These are phyloP conservation scores for Patella ulyssiponensis DNA, from an alignment of 2,888 invertebrate genomes.

Conservation along the genomic window DNA sequence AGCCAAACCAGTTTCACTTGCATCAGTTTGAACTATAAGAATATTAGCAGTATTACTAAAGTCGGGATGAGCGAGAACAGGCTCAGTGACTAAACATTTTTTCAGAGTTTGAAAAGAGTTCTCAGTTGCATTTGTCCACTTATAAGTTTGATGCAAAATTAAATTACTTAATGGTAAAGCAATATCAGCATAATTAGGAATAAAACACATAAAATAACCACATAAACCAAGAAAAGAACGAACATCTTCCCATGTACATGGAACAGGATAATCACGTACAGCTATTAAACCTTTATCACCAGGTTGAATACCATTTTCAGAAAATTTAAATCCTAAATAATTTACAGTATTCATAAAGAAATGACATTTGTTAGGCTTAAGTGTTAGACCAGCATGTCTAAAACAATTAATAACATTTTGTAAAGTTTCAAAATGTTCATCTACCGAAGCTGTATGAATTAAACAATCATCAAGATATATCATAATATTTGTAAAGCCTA, in stretches of 20 bases:
- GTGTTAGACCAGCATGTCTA: no score
- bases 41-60: background rate
- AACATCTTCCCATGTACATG: background rate
- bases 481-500: no score
- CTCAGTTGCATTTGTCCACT: background rate
- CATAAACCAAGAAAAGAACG: conserved; percentile 3
- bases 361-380: background rate
- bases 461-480: no score
- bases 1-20: no score
- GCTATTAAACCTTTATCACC: no score
- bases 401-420: no score
- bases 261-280: conserved; percentile 4
- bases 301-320: no score
- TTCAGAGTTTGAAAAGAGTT: background rate
- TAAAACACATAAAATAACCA: conserved; percentile 7
- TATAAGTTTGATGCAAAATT: background rate
- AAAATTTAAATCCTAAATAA: no score
- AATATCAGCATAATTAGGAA: background rate
- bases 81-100: background rate
- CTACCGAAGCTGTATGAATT: no score
- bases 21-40: no score
- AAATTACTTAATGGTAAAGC: conserved; percentile 6
- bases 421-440: no score
- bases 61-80: background rate
- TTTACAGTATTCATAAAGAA: conserved; percentile 1